Conservation (phyloP, 2,113 vertebrate species). For the Egretta garzetta region DNA sequence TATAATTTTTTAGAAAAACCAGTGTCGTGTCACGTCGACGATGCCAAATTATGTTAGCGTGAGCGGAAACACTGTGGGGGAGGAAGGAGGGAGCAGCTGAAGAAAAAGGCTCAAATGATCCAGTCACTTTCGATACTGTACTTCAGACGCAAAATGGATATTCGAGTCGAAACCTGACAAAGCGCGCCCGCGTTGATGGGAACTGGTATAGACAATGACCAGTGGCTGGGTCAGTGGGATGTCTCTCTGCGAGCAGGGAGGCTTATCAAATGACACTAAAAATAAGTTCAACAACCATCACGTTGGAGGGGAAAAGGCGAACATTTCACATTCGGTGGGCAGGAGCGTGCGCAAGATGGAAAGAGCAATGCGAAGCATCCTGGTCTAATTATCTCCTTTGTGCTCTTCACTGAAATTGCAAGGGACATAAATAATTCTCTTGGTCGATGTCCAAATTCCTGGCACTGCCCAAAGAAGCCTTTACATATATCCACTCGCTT, state of each 20-base stretch:
- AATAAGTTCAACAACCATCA: constrained; percentile 99
- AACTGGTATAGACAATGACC: constrained; percentile 99
- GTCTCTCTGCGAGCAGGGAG: constrained; percentile 89
- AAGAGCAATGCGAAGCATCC: constrained; percentile 72
- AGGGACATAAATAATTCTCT: constrained; percentile 75
- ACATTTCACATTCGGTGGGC: constrained; percentile 84
- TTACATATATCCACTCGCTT: constrained; percentile 72
- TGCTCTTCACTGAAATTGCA: constrained; percentile 75
- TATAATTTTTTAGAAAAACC: constrained; percentile 80
- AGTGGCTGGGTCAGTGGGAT: constrained; percentile 99
- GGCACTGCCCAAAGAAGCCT: constrained; percentile 71
- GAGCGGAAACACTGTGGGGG: constrained; percentile 86
- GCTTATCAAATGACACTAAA: constrained; percentile 99
- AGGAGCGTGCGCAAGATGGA: constrained; percentile 76
- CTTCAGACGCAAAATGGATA: constrained; percentile 96
- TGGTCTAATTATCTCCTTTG: constrained; percentile 86
- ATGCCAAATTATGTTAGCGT: constrained; percentile 89
- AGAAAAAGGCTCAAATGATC: constrained; percentile 96
- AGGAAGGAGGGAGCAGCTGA: constrained; percentile 88
- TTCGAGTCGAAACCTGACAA: constrained; percentile 99
- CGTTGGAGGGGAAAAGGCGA: constrained; percentile 82
- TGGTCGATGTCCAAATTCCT: constrained; percentile 71
- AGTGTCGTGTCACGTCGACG: constrained; percentile 85
- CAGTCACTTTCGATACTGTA: constrained; percentile 98
- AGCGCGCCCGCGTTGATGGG: constrained; percentile 93